Evolutionary conservation across 92 coral and sea anemone species (phyloP).

Genomic region (Heliopora coerulea): DNA sequence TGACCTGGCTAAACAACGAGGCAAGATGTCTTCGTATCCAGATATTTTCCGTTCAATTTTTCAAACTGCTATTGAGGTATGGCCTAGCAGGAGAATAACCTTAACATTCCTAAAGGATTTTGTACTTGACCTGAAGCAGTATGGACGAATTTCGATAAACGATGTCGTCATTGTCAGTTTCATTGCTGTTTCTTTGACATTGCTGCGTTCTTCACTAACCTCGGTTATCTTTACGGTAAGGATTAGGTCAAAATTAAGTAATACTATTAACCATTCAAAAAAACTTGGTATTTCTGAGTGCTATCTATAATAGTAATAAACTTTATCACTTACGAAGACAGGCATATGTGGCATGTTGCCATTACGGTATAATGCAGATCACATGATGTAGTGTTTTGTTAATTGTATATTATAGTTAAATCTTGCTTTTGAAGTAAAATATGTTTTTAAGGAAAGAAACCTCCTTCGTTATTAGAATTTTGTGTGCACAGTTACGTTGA

Average conservation of each 20-base stretch:
- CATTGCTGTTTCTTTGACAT: conserved; percentile 74
- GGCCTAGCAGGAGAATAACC: conserved; percentile 66
- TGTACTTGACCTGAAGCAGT: conserved; percentile 50
- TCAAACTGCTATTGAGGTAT: conserved; percentile 59
- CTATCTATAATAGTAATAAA: conserved; percentile 3
- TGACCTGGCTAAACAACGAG: not conserved
- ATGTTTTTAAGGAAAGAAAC: too few species aligned
- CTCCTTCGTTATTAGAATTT: too few species aligned
- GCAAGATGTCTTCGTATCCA: conserved; percentile 47
- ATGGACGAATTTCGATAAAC: conserved; percentile 60
- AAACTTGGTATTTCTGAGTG: too few species aligned
- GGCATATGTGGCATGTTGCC: not conserved
- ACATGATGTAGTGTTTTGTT: too few species aligned
- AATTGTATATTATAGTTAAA: too few species aligned
- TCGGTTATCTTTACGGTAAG: conserved; percentile 67
- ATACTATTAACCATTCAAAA: too few species aligned
- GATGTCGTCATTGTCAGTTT: conserved; percentile 55
- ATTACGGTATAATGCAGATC: too few species aligned
- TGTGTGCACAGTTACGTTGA: too few species aligned
- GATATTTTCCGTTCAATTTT: conserved; percentile 67
- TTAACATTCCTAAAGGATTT: conserved; percentile 69
- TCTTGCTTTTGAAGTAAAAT: too few species aligned
- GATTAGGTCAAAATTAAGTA: conserved; percentile 7
- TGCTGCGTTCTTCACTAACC: conserved; percentile 62
- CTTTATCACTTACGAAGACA: not conserved